Evolutionary conservation across 2,113 vertebrate species (phyloP), one percentile per base, ranked within the genome.

Genomic region (Corythaixoides concolor): DNA sequence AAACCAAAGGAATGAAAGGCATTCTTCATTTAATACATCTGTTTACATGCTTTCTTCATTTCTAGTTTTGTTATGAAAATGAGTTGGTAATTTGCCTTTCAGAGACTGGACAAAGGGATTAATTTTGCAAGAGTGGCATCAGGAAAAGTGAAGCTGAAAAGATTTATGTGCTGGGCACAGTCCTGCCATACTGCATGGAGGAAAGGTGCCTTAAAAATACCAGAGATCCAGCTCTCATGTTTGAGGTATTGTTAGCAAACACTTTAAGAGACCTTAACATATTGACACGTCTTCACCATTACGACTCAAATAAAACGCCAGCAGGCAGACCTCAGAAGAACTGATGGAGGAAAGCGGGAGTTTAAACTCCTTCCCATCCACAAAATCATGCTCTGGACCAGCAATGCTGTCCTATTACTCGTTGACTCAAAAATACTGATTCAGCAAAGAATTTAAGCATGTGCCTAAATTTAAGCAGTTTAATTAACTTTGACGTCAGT

Each of bases 381-480:
- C 59, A 67, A 64, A 84, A 84, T 17, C 39, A 80, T 27, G 49
- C 33, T 64, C 41, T 81, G 56, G 66, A 68, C 89, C 60, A 95
- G 80, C 41, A 68, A 18, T 1, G 8, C 80, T 81, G 43, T 60
- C 85, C 83, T 85, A 35, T 64, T 91, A 89, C 74, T 82, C 5
- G 2, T 1, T 91, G 66, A 50, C 70, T 95, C 45, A 90, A 93
- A 95, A 95, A 93, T 50, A 94, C 90, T 91, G 96, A 96, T 87
- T 97, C 94, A 97, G 93, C 93, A 96, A 96, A 97, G 89, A 97
- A 95, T 79, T 95, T 96, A 96, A 67, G 96, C 92, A 96, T 96
- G 77, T 90, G 90, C 94, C 97, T 97, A 97, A 95, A 96, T 95
- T 97, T 97, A 96, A 97, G 96, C 88, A 97, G 90, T 97, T 97